phyloP scores from a whole-genome alignment of 2,888 invertebrate genomes.

The Rapana venosa region DNA sequence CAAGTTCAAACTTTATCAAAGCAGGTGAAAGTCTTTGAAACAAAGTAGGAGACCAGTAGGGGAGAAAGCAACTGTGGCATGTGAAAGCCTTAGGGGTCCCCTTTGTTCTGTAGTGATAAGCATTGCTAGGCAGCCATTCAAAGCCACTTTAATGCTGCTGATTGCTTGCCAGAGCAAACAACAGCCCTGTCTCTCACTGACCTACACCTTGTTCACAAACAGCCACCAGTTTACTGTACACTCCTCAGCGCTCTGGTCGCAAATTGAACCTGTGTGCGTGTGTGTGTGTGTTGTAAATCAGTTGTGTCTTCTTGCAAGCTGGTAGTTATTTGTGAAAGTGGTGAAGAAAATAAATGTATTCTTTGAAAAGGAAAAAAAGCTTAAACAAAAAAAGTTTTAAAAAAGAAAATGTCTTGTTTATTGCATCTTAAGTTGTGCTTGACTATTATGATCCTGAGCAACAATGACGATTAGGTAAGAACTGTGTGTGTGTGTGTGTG shows the following conservation, averaged over 20 bases:
- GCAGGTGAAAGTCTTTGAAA: background rate
- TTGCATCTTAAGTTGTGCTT: too few relatives aligned
- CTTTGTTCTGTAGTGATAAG: conserved; percentile 32
- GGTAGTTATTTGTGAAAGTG: too few relatives aligned
- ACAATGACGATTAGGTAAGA: too few relatives aligned
- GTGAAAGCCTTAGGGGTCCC: background rate
- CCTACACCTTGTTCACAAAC: background rate
- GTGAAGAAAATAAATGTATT: too few relatives aligned
- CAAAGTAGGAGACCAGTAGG: background rate
- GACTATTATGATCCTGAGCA: too few relatives aligned
- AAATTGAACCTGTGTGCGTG: background rate
- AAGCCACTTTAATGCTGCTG: conserved; percentile 25
- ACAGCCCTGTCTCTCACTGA: conserved; percentile 12
- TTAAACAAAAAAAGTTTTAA: too few relatives aligned
- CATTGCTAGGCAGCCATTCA: conserved; percentile 38
- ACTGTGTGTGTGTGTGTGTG: background rate
- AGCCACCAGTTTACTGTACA: background rate
- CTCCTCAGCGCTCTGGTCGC: background rate
- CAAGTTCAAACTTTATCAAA: conserved; percentile 27
- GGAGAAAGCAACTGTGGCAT: background rate
- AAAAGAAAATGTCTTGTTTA: too few relatives aligned
- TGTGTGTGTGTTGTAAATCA: background rate
- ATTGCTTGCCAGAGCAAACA: conserved; percentile 32
- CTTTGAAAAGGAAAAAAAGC: too few relatives aligned
- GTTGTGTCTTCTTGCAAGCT: too few relatives aligned